Conservation (phyloP, 2,797 vertebrate genomes). For the Holocentrus rufus region DNA sequence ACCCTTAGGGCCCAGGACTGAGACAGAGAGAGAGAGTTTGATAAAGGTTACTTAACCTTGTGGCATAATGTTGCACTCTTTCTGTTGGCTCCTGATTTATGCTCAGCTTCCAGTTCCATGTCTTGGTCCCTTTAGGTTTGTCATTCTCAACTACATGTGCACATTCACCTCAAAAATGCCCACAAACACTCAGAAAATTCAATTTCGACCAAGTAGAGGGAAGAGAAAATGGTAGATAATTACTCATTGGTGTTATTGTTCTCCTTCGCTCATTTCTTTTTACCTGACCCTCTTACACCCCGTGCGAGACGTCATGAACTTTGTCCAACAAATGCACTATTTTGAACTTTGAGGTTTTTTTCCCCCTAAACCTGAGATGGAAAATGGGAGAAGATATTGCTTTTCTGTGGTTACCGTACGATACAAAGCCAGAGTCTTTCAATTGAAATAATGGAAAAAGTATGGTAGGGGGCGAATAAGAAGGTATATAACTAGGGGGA, state of each 20-base stretch:
- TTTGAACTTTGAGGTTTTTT: constrained; percentile 23
- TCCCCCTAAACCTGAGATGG: constrained; percentile 26
- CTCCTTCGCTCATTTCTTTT: not conserved
- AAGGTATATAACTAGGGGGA: constrained; percentile 45
- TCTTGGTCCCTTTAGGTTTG: no score
- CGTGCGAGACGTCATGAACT: not conserved
- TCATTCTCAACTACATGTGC: no score
- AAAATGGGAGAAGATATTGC: constrained; percentile 32
- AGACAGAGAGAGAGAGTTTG: constrained; percentile 15
- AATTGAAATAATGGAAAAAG: constrained; percentile 56
- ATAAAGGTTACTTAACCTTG: constrained; percentile 7
- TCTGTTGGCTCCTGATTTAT: no score
- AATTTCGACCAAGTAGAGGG: not conserved
- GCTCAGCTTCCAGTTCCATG: no score
- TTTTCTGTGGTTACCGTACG: constrained; percentile 43
- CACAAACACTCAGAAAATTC: not conserved
- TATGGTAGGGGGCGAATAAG: constrained; percentile 16
- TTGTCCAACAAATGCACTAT: constrained; percentile 18
- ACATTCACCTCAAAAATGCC: no score
- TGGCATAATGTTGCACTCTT: not conserved
- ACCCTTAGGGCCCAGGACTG: constrained; percentile 84
- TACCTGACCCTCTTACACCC: not conserved
- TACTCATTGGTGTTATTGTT: not conserved
- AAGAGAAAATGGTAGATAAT: no score
- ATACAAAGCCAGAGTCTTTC: constrained; percentile 33